Base-by-base conservation (phyloP, 2,797 vertebrate species). In the Peromyscus attwateri region DNA sequence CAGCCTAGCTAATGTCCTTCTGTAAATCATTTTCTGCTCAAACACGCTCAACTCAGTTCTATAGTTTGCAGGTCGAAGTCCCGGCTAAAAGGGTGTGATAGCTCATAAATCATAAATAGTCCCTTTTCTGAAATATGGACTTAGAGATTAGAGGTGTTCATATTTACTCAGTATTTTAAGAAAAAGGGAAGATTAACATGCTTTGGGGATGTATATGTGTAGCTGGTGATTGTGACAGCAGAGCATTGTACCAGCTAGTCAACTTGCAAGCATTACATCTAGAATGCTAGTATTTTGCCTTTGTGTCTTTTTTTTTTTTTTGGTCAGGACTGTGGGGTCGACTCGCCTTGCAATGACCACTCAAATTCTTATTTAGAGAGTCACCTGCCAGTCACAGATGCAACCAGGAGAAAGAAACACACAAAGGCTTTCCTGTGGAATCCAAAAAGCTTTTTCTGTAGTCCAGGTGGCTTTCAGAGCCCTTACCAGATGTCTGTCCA, bases 401-500 rank as follows among this genome's bases (percentile, higher is more conserved):
- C 52, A 91, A 46, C 64, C 43, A 16, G 37, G 73, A 87, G 80
- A 77, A 83, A 96, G 89, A 34, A 80, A n/a, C 29, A 29, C 75
- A 19, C 37, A 68, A 95, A n/a, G 43, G 37, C 76, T 96, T 96
- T 89, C 73, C 49, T 89, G 19, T 34, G 92, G 49, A 66, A 97
- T 91, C 73, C 21, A 60, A 77, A 93, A 87, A 49, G 25, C 77
- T 76, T 97, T 76, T 96, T 80, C 64, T 95, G 52, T 34, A 95
- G 81, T 77, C 77, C 52, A 92, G 77, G 90, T 87, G 95, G 82
- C 84, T 92, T 34, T 89, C 11, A 60, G 21, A 92, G 21, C 84
- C 31, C 27, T 70, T 91, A 73, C 19, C 92, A 97, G 70, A 92
- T 94, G 60, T 89, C 70, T 97, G 85, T 95, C 82, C 83, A 96